Evolutionary conservation across 2,888 invertebrate species (phyloP).

Genomic region (Andricus curvator): DNA sequence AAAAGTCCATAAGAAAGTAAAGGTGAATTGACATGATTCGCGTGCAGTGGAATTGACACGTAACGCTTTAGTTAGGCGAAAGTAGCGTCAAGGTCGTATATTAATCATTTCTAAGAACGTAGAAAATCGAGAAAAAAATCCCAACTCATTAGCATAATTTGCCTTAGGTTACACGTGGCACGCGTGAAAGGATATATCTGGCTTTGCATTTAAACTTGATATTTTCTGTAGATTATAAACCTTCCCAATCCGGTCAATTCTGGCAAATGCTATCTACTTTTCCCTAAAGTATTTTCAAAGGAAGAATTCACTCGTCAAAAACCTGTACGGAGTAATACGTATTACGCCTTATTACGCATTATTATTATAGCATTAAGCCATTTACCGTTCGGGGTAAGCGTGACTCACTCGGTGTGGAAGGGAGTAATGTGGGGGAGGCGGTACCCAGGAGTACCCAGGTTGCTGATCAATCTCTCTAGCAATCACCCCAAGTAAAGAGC

Average conservation of each 20-base stretch:
- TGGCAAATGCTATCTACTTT: background rate
- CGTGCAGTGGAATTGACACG: conserved; percentile 51
- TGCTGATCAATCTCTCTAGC: too few relatives aligned
- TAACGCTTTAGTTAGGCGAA: conserved; percentile 59
- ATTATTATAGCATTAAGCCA: too few relatives aligned
- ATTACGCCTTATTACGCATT: too few relatives aligned
- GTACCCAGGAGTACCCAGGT: too few relatives aligned
- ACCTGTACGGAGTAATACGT: too few relatives aligned
- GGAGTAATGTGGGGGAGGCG: too few relatives aligned
- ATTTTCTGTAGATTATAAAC: background rate
- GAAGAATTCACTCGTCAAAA: too few relatives aligned
- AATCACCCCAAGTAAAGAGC: too few relatives aligned
- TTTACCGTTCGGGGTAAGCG: too few relatives aligned
- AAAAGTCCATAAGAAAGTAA: conserved; percentile 49
- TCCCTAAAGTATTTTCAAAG: background rate
- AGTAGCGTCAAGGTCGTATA: conserved; percentile 62
- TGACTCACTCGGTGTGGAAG: too few relatives aligned
- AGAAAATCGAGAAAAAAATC: conserved; percentile 43
- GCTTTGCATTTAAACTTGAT: background rate
- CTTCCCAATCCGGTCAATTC: background rate
- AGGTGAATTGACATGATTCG: conserved; percentile 51
- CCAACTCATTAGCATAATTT: conserved; percentile 4
- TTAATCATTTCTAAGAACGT: conserved; percentile 57
- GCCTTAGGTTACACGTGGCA: conserved; percentile 12
- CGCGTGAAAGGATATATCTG: background rate